A percentile compares a stretch with the other conserved stretches of the same genome.
These are phyloP conservation scores for Eupithecia tripunctaria DNA, from an alignment of 2,888 invertebrate genomes.

Conservation along the genomic window DNA sequence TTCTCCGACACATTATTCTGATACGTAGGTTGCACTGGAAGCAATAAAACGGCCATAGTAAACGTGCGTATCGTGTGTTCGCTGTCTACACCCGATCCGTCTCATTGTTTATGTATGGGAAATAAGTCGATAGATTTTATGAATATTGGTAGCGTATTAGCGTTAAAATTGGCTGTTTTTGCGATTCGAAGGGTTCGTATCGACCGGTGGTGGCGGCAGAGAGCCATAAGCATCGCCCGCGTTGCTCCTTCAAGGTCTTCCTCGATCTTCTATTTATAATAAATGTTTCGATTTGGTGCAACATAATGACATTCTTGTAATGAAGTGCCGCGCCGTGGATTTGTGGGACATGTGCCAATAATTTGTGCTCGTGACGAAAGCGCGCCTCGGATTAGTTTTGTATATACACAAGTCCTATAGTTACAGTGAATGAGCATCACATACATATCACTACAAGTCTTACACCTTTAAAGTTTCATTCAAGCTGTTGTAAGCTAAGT, in stretches of 20 bases:
- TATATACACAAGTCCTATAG: slow-evolving; percentile 64
- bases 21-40: slow-evolving; percentile 63
- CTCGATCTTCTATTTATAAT: slow-evolving; percentile 81
- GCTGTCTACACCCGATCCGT: slow-evolving; percentile 81
- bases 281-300: slow-evolving; percentile 78
- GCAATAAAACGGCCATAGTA: slow-evolving; percentile 80
- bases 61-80: slow-evolving; percentile 81
- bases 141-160: slow-evolving; percentile 69
- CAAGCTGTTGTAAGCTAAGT: slow-evolving; percentile 13
- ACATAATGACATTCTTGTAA: slow-evolving; percentile 82
- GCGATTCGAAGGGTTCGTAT: slow-evolving; percentile 55
- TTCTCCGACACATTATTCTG: slow-evolving; percentile 66
- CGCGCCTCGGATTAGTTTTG: slow-evolving; percentile 64
- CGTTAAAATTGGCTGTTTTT: slow-evolving; percentile 70
- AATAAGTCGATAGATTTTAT: slow-evolving; percentile 81
- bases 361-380: slow-evolving; percentile 74
- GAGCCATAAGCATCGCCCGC: slow-evolving; percentile 60
- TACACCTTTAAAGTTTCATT: slow-evolving; percentile 30
- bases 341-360: slow-evolving; percentile 83
- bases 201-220: slow-evolving; percentile 56
- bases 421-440: slow-evolving; percentile 53
- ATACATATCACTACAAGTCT: slow-evolving; percentile 19
- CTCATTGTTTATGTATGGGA: slow-evolving; percentile 85
- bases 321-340: slow-evolving; percentile 78
- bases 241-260: slow-evolving; percentile 74